A percentile compares a stretch with the other conserved stretches of the same genome.
These are phyloP conservation scores for Diachasma alloeum DNA, from an alignment of 1,140 invertebrate species.

Conservation along the genomic window DNA sequence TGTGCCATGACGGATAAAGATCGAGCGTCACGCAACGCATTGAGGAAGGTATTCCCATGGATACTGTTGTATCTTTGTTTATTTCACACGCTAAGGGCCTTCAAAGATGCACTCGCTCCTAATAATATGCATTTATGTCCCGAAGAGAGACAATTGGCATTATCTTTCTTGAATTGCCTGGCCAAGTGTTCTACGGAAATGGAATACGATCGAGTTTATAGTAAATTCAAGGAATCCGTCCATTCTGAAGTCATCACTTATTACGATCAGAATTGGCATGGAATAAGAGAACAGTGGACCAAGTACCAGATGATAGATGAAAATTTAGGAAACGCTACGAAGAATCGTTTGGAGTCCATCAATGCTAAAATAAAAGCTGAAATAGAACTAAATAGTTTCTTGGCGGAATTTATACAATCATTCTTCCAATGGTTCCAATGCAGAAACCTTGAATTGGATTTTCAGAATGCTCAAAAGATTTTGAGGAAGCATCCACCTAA, in stretches of 20 bases:
- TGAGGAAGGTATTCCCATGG: slow-evolving; percentile 11
- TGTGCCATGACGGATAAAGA: slow-evolving; percentile 25
- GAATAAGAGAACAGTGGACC: slow-evolving; percentile 9
- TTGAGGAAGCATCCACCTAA: no score
- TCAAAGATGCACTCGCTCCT: not conserved
- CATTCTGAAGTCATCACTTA: not conserved
- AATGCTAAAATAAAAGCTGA: slow-evolving; percentile 15
- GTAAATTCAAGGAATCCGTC: not conserved
- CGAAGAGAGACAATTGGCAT: not conserved
- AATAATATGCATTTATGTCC: not conserved
- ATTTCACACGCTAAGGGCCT: slow-evolving; percentile 15
- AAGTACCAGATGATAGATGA: slow-evolving; percentile 1
- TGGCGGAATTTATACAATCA: not conserved
- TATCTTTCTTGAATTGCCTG: not conserved
- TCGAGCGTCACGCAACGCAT: not conserved
- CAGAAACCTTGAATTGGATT: not conserved
- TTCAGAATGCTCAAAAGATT: slow-evolving; percentile 1
- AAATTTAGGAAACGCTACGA: slow-evolving; percentile 17
- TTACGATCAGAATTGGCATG: slow-evolving; percentile 20
- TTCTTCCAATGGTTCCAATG: slow-evolving; percentile 7
- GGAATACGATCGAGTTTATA: slow-evolving; percentile 2
- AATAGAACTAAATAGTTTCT: not conserved
- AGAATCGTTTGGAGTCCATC: slow-evolving; percentile 7
- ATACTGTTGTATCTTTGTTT: not conserved
- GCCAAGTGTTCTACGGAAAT: not conserved